Conservation (phyloP, 92 coral and sea anemone species). For the Porites rus region DNA sequence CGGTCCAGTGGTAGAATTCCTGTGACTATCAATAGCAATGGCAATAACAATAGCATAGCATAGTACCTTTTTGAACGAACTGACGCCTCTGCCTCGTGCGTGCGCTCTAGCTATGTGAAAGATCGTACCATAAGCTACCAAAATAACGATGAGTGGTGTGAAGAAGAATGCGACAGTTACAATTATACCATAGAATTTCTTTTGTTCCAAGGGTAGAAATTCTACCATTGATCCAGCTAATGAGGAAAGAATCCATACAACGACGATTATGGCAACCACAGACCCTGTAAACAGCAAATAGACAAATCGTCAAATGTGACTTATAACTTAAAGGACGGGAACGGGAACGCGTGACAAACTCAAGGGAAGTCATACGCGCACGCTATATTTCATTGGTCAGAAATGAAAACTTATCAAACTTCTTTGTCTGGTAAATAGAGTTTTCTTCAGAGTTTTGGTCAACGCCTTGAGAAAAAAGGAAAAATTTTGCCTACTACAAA, state of each 20-base stretch:
- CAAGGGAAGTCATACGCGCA: no score
- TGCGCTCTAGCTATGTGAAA: constrained; percentile 89
- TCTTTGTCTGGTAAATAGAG: no score
- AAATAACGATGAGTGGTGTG: constrained; percentile 70
- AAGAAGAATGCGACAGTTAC: constrained; percentile 64
- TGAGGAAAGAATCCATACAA: constrained; percentile 74
- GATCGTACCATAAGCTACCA: constrained; percentile 73
- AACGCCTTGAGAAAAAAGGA: no score
- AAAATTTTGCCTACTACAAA: no score
- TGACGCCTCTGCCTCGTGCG: constrained; percentile 81
- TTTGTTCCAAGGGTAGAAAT: background rate
- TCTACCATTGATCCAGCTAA: constrained; percentile 51
- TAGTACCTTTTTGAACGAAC: constrained; percentile 84
- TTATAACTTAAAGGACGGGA: no score
- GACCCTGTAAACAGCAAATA: constrained; percentile 11
- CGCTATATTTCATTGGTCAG: no score
- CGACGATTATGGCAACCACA: constrained; percentile 27
- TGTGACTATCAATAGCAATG: no score
- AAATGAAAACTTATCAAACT: no score
- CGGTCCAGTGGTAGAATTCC: no score
- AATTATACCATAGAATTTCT: constrained; percentile 50
- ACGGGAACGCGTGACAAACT: no score
- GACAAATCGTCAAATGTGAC: no score
- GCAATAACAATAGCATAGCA: background rate
- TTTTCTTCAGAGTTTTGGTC: no score